Evolutionary conservation across 2,797 vertebrate genomes (phyloP), one percentile per base, ranked within the genome.

Genomic region (Pelodytes ibericus): DNA sequence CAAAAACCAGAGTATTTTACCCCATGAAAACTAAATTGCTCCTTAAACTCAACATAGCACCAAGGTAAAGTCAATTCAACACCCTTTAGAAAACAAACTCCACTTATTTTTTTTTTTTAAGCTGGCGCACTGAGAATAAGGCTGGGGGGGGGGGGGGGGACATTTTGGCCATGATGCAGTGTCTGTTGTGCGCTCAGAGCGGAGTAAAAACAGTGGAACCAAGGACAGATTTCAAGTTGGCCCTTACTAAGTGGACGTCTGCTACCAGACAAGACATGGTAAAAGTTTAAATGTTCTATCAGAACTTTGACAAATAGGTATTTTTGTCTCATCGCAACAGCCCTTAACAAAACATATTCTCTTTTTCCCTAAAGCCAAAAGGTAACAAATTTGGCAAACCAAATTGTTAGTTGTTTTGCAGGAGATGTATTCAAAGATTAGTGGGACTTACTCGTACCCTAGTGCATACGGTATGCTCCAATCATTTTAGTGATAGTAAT

Each of bases 11-110:
- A 25, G 69, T 53, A 49, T 4, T 18, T 27, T 29, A 26, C 44
- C 8, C 59, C 41, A 64, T 18, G 29, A 24, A 29, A 47, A 72
- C 16, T 51, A 30, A 51, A 13, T 4, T 10, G 7, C 6, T 53
- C 49, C n/a, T 22, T 24, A 53, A 53, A 22, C 27, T 39, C 27
- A 16, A 63, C 29, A 49, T 31, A 64, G 71, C 59, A 72, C 71
- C 71, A 36, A 63, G 44, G 22, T 33, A 61, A 25, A 33, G 18
- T 9, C 15, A 33, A 7, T 22, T 22, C 11, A 61, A 22, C 10
- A 39, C 11, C 22, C 25, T 3, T 18, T 4, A 24, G 20, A 0
- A 53, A 53, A 22, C n/a, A 13, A 39, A 39, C 49, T 53, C n/a
- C 2, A 24, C 1, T 53, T 53, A 20, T 51, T 57, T 36, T 36